A percentile compares a stretch with the other conserved stretches of the same genome.
Conservation (phyloP, 2,113 vertebrate genomes). For the Delphinapterus leucas region DNA sequence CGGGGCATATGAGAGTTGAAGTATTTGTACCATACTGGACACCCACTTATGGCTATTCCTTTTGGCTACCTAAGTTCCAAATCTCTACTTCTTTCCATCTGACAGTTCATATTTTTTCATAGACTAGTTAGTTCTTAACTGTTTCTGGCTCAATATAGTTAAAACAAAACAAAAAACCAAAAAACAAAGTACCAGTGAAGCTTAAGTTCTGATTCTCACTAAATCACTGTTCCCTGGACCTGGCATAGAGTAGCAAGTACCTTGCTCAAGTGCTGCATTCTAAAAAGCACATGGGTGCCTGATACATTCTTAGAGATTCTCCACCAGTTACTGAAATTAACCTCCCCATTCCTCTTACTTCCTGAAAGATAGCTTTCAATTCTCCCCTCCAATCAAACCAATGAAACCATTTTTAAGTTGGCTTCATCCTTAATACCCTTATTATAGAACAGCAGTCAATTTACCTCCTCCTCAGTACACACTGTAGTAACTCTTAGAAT, state of each 20-base stretch:
- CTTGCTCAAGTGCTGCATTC: neutral
- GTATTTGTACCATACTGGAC: neutral
- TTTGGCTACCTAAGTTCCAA: neutral
- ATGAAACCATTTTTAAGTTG: neutral
- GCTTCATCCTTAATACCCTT: neutral
- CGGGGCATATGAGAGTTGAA: neutral
- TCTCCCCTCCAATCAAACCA: slow-evolving; percentile 10
- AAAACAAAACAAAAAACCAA: neutral
- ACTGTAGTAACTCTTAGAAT: neutral
- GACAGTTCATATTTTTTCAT: neutral
- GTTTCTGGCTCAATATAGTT: slow-evolving; percentile 26
- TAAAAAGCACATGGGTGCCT: neutral
- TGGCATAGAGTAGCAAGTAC: neutral
- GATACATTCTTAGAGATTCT: neutral
- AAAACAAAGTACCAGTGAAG: neutral
- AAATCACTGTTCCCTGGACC: neutral
- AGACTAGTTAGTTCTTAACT: slow-evolving; percentile 29
- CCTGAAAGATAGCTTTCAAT: neutral
- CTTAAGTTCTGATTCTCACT: slow-evolving; percentile 1
- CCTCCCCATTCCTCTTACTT: neutral
- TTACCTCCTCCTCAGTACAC: neutral
- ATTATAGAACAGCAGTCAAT: neutral
- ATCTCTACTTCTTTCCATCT: slow-evolving; percentile 19
- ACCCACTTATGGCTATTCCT: neutral
- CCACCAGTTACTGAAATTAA: neutral